Evolutionary conservation across 2,797 vertebrate genomes (phyloP).

Genomic region (Picus viridis): DNA sequence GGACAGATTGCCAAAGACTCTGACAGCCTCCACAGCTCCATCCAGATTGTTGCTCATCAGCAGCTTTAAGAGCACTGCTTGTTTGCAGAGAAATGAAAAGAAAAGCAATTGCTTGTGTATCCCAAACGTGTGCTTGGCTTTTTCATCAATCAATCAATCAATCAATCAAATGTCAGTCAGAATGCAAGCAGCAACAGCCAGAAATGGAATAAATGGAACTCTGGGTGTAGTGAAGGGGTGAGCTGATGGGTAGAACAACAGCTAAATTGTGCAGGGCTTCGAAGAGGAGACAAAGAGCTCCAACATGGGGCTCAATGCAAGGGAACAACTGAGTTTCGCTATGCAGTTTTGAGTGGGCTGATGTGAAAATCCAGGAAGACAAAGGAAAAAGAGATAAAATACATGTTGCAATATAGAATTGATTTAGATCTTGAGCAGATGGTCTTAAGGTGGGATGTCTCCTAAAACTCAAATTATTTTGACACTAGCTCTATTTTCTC

Average conservation of each 20-base stretch:
- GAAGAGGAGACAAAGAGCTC: conserved; percentile 14
- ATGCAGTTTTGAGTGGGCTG: not conserved
- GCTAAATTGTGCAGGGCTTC: not conserved
- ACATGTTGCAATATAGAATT: not conserved
- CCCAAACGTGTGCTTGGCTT: not conserved
- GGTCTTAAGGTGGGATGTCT: not conserved
- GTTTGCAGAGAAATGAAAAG: conserved; percentile 48
- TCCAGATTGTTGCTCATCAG: conserved; percentile 88
- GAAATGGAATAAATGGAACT: not conserved
- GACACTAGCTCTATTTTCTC: conserved; percentile 9
- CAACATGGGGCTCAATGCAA: not conserved
- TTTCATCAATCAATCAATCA: not conserved
- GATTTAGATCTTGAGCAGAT: conserved; percentile 5
- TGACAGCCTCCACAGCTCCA: conserved; percentile 88
- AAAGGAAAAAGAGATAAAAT: not conserved
- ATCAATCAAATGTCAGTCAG: not conserved
- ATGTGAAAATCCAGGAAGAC: conserved; percentile 1
- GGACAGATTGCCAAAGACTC: conserved; percentile 94
- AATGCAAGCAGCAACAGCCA: not conserved
- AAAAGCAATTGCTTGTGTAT: not conserved
- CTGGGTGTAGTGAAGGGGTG: not conserved
- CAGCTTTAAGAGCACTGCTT: conserved; percentile 88
- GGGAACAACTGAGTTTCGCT: not conserved
- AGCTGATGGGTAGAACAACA: not conserved
- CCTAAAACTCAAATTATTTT: conserved; percentile 12